Percentiles rank a stretch among this genome's conserved stretches.
Conservation (phyloP, 1,140 invertebrate species). For the Aplysia californica region DNA sequence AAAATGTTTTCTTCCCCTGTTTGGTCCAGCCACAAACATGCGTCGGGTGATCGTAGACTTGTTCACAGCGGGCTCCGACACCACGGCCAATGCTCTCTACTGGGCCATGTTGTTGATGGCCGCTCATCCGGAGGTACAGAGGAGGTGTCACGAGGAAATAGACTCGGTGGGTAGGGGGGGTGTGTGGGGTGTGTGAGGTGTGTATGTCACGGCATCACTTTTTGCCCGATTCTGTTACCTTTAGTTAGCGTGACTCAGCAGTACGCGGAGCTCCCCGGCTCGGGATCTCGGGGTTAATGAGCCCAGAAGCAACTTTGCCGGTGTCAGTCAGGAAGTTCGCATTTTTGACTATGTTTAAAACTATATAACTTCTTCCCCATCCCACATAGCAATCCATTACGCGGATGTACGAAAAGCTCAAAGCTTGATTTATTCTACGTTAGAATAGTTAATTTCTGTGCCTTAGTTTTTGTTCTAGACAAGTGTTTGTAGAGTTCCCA, state of each 20-base stretch:
- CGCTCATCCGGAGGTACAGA: constrained; percentile 79
- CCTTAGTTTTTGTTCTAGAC: no score
- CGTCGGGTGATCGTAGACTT: constrained; percentile 74
- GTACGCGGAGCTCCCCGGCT: background rate
- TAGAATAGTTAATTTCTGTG: no score
- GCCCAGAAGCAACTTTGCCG: no score
- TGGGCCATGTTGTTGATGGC: constrained; percentile 91
- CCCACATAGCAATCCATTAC: no score
- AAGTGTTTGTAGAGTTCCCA: no score
- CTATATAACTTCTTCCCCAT: no score
- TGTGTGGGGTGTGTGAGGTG: background rate
- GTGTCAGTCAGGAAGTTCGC: no score
- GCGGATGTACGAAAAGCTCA: no score
- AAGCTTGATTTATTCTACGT: no score
- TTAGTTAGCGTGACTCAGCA: background rate
- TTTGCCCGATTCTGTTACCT: background rate
- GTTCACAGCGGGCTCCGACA: constrained; percentile 92
- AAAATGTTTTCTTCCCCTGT: background rate
- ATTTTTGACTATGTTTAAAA: no score
- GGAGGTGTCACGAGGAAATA: constrained; percentile 86
- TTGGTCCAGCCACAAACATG: constrained; percentile 51
- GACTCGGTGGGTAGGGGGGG: constrained; percentile 30
- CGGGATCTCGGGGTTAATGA: background rate
- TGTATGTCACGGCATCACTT: background rate
- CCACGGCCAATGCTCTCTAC: constrained; percentile 83